phyloP scores from a whole-genome alignment of 2,888 invertebrate genomes.

The Zaprionus bogoriensis region DNA sequence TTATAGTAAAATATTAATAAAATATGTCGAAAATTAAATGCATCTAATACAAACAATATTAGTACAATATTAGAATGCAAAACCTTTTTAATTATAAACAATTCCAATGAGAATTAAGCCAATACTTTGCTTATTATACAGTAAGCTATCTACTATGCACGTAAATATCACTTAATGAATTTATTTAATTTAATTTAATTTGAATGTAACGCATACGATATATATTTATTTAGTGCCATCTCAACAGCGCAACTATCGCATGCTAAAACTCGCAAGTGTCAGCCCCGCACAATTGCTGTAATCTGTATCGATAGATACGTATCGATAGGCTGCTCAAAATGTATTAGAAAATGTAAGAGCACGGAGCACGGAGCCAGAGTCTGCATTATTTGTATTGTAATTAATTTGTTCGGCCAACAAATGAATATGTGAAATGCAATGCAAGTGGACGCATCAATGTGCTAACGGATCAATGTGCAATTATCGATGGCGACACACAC shows the following conservation, averaged over 20 bases:
- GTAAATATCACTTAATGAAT: too few species aligned
- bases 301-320: slow-evolving; percentile 2
- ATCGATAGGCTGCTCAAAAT: slow-evolving; percentile 24
- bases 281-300: background rate
- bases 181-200: too few species aligned
- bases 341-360: slow-evolving; percentile 37
- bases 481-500: slow-evolving; percentile 22
- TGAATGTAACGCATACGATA: too few species aligned
- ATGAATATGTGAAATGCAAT: slow-evolving; percentile 37
- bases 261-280: slow-evolving; percentile 7
- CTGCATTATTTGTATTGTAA: slow-evolving; percentile 38
- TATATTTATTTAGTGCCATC: too few species aligned
- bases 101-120: too few species aligned
- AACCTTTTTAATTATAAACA: too few species aligned
- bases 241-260: background rate
- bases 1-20: too few species aligned
- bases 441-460: slow-evolving; percentile 34
- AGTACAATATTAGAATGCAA: too few species aligned
- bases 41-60: too few species aligned
- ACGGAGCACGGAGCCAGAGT: slow-evolving; percentile 27
- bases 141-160: too few species aligned
- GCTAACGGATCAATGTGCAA: slow-evolving; percentile 36
- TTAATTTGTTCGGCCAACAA: slow-evolving; percentile 9
- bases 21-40: too few species aligned
- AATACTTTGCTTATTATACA: too few species aligned